Base-by-base conservation (phyloP, 2,797 vertebrate species). In the Gobionotothen gibberifrons region DNA sequence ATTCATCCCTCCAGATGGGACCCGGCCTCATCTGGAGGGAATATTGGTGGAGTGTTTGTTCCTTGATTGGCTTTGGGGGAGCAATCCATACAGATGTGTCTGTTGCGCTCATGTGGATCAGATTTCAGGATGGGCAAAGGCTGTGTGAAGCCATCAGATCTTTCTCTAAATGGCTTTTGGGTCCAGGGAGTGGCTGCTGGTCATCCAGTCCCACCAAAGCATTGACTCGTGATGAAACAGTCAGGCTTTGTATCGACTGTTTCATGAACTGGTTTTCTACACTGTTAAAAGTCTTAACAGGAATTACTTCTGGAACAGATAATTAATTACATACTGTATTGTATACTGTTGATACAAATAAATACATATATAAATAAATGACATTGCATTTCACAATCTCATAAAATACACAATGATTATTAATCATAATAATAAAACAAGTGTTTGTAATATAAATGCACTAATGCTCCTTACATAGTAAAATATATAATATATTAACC, bases 41-140 rank as follows among this genome's bases (percentile, higher is more conserved):
- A 89, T 92, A 92, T 91, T 90, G 92, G 88, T 89, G 90, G 85
- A 89, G 83, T 89, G 85, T 91, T 90, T 93, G 90, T 88, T 87
- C 86, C 82, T 82, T 92, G 91, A 93, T 93, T 92, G 91, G 91
- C 88, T 91, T 82, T 82, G 69, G 74, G 59, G 85, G 87, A 88
- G 82, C 72, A 57, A 92, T 92, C 90, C 79, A 89, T 92, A 92
- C 87, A 90, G 84, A 90, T 92, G 88, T 87, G 86, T 90, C 90
- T 84, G 79, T 69, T 86, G 84, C 85, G 82, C 59, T 79, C 58
- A 74, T 85, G 86, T 87, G 90, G 85, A 90, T 93, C 89, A 85
- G 85, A 87, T 89, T 84, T 89, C 84, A 86, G 73, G 82, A 86
- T 82, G 59, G 55, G 66, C 83, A 66, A 69, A 86, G 86, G 78